Base-by-base conservation (phyloP, 2,888 invertebrate genomes). In the Rotaria socialis region DNA sequence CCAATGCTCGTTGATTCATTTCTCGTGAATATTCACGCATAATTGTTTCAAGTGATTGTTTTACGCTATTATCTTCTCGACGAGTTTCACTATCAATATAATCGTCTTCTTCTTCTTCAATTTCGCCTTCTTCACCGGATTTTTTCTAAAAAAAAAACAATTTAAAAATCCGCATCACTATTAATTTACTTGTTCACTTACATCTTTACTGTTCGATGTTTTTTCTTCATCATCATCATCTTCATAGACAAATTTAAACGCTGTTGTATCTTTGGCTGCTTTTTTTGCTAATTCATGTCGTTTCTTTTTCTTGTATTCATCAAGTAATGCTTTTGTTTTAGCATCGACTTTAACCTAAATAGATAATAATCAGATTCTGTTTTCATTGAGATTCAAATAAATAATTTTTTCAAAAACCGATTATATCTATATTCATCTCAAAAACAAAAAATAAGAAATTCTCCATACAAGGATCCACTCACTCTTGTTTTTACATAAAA, bases 281-380 rank as follows among this genome's bases (percentile, higher is more conserved):
- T 89, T 89, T 27, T 84, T 84, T n/a, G 85, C 85, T 24, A 47
- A 43, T 75, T 85, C 58, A 50, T 56, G 27, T 22, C 85, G 74
- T 22, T 90, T 89, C 88, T 90, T 89, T 85, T 88, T 88, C 93
- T 96, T 96, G 92, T 96, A 97, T 88, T 96, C 95, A 91, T 97
- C 96, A 88, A 98, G 93, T 88, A 96, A 94, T 87, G 95, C 94
- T 93, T 96, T 96, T 89, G 97, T 96, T 93, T 98, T 98, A 87
- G 96, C 96, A 92, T 98, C 98, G 50, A 97, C 96, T 92, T 96
- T 95, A 52, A 92, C 92, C 92, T 80, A 80, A 47, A 80, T 27
- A 67, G 35, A 67, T 14, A 16, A 35, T 35, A 35, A 35, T 35
- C 35, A 35, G 2, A 35, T 35, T 35, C 35, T 35, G 35, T 2